Base-by-base conservation (phyloP, 2,888 invertebrate genomes). In the Myopa tessellatipennis region DNA sequence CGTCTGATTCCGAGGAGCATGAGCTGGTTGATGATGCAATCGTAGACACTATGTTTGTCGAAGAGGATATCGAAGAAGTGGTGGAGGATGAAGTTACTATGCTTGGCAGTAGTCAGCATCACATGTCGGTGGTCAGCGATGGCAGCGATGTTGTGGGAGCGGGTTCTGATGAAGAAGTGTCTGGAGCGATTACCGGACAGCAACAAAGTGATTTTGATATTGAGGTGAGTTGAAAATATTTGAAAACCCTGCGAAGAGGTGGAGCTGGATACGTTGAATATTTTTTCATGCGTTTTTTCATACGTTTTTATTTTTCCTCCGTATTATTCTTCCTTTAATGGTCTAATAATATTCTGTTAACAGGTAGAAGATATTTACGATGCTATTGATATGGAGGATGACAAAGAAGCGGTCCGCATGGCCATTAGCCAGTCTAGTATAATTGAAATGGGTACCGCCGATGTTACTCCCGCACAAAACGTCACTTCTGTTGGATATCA, bases 351-450 rank as follows among this genome's bases (percentile, higher is more conserved):
- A 10, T 70, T 60, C 7, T 45, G 40, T n/a, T 73, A 61, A 8
- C 84, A 93, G 93, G 92, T 94, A 6, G 90, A 93, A 83, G 92
- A 93, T 79, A 90, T 94, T 1, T 95, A 94, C 86, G 95, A 95
- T 86, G 93, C 94, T 83, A 91, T 94, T 73, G 94, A 94, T 78
- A 90, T 92, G 80, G 93, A 94, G 81, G 94, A 94, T 80, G 92
- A 87, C 52, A 89, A 89, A 78, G 85, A 87, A 65, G 80, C 85
- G 0, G 83, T 89, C 16, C 86, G 85, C 55, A 83, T 84, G 69
- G 81, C 83, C 4, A 83, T 88, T 38, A 82, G 82, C 71, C 84
- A 85, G 91, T 81, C 90, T 89, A n/a, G n/a, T 55, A 84, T 91
- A 90, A 69, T 90, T 91, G 83, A 93, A 91, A 85, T 91, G 90